These are phyloP conservation scores for Glaucidium brasilianum DNA, from an alignment of 2,113 vertebrate genomes.

Conservation along the genomic window DNA sequence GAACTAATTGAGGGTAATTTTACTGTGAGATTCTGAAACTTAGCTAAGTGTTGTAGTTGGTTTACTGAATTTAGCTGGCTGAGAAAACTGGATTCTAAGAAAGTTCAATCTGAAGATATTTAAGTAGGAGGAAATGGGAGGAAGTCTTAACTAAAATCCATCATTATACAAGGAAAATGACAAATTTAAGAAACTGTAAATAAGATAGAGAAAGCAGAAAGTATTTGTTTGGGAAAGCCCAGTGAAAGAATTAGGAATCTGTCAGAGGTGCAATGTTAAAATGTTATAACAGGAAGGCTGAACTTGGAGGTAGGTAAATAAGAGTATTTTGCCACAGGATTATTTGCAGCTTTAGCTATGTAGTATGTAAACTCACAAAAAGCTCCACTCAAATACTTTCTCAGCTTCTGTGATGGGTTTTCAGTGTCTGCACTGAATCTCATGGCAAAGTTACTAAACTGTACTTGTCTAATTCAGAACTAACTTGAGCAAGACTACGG, in stretches of 20 bases:
- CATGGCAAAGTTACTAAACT: background rate
- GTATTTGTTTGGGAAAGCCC: background rate
- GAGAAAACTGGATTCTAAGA: background rate
- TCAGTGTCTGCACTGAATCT: background rate
- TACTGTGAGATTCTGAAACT: background rate
- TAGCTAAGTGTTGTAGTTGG: background rate
- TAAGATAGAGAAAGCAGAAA: background rate
- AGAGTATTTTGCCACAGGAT: background rate
- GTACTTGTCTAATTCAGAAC: background rate
- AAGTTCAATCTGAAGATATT: background rate
- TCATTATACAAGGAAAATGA: background rate
- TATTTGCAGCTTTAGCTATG: background rate
- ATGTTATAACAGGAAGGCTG: background rate
- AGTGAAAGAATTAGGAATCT: background rate
- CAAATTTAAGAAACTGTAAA: background rate
- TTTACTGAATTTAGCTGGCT: slow-evolving; percentile 9
- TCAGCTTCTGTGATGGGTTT: background rate
- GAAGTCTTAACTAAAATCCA: background rate
- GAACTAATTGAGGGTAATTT: slow-evolving; percentile 36
- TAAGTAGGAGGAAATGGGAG: background rate
- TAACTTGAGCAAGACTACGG: background rate
- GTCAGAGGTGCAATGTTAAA: background rate
- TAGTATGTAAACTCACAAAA: background rate
- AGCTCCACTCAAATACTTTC: background rate
- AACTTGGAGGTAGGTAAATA: background rate